Percentiles rank a stretch among this genome's conserved stretches.
Conservation (phyloP, 2,888 invertebrate species). For the Podotricha telesiphe region DNA sequence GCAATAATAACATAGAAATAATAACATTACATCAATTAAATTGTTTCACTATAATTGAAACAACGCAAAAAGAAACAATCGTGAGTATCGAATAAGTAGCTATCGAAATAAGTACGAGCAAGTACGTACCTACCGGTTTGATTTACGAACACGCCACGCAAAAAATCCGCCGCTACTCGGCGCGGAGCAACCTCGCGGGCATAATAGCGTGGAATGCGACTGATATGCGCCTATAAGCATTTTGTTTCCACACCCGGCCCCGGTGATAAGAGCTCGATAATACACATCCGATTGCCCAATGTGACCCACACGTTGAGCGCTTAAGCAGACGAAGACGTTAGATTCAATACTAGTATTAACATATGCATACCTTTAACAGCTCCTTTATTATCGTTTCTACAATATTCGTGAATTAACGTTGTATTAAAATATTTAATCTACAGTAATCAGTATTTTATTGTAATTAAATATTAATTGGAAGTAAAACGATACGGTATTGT, state of each 20-base stretch:
- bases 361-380: neutral
- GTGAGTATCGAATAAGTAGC: slow-evolving; percentile 47
- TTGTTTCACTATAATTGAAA: slow-evolving; percentile 8
- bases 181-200: slow-evolving; percentile 66
- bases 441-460: neutral
- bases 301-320: slow-evolving; percentile 59
- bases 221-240: slow-evolving; percentile 53
- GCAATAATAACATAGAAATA: neutral
- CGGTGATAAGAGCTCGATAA: slow-evolving; percentile 77
- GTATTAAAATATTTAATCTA: neutral
- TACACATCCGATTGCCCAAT: slow-evolving; percentile 75
- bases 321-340: neutral
- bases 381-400: neutral
- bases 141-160: slow-evolving; percentile 71
- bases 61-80: slow-evolving; percentile 43
- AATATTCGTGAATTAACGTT: neutral
- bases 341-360: neutral
- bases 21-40: neutral
- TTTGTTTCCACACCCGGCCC: slow-evolving; percentile 56
- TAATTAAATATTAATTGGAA: slow-evolving; percentile 1
- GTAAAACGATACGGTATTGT: neutral
- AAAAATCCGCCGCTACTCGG: slow-evolving; percentile 78
- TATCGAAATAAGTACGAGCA: slow-evolving; percentile 51
- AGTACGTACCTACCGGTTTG: slow-evolving; percentile 70
- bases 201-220: slow-evolving; percentile 65